phyloP scores from a whole-genome alignment of 2,113 vertebrate species.

The Oncorhynchus clarkii region DNA sequence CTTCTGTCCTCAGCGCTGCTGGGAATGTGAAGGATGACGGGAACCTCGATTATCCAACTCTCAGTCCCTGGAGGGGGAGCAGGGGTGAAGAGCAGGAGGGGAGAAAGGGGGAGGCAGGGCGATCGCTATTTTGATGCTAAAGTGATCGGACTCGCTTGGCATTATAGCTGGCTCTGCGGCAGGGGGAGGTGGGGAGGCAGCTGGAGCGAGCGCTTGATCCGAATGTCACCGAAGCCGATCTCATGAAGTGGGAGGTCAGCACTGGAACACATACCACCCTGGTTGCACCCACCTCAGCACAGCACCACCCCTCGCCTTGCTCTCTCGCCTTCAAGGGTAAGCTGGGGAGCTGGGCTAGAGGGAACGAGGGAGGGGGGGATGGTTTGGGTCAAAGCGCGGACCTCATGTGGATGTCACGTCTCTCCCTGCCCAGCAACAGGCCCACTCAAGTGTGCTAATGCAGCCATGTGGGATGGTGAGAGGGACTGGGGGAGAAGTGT shows the following conservation, averaged over 20 bases:
- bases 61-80: neutral
- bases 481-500: slow-evolving; percentile 41
- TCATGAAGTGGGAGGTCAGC: slow-evolving; percentile 79
- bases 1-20: slow-evolving; percentile 23
- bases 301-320: slow-evolving; percentile 1
- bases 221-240: slow-evolving; percentile 79
- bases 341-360: neutral
- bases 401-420: slow-evolving; percentile 56
- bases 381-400: slow-evolving; percentile 23
- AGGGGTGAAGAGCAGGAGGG: slow-evolving; percentile 2
- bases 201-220: slow-evolving; percentile 67
- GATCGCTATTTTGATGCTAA: slow-evolving; percentile 71
- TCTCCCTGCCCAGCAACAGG: slow-evolving; percentile 54
- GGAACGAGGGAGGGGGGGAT: neutral
- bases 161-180: slow-evolving; percentile 49
- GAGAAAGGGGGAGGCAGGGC: slow-evolving; percentile 5
- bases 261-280: slow-evolving; percentile 71
- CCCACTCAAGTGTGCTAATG: slow-evolving; percentile 63
- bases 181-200: slow-evolving; percentile 5
- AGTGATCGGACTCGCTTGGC: slow-evolving; percentile 74
- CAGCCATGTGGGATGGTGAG: slow-evolving; percentile 49
- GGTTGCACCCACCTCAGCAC: slow-evolving; percentile 35
- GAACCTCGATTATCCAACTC: slow-evolving; percentile 35
- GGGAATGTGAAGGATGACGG: neutral
- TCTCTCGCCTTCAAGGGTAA: neutral